These are phyloP conservation scores for Microplitis mediator DNA, from an alignment of 1,140 invertebrate species.

Conservation along the genomic window DNA sequence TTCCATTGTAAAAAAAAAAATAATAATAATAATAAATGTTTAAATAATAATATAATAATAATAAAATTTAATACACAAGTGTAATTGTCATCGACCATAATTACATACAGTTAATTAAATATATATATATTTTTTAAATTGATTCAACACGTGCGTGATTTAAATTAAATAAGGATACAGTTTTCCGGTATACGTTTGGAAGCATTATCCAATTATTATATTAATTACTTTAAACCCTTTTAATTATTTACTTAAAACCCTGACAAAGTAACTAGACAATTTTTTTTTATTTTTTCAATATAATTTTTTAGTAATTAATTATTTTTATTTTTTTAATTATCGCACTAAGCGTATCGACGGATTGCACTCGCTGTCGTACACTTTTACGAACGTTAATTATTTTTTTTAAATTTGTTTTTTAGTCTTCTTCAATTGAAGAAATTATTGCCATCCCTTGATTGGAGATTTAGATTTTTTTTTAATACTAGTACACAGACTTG, in stretches of 20 bases:
- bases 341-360: neutral
- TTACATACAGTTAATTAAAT: slow-evolving; percentile 38
- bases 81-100: slow-evolving; percentile 37
- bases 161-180: neutral
- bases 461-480: neutral
- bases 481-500: neutral
- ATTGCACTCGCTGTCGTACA: neutral
- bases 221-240: neutral
- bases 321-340: neutral
- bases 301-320: too few species aligned
- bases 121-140: slow-evolving; percentile 30
- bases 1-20: slow-evolving; percentile 7
- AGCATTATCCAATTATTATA: neutral
- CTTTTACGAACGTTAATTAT: neutral
- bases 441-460: slow-evolving; percentile 13
- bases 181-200: neutral
- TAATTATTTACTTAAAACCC: neutral
- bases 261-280: too few species aligned
- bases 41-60: neutral
- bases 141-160: slow-evolving; percentile 23
- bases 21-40: neutral
- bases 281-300: too few species aligned
- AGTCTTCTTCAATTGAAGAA: slow-evolving; percentile 3
- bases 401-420: neutral
- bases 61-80: slow-evolving; percentile 33